phyloP scores from a whole-genome alignment of 2,888 invertebrate species.

The Agrotis ipsilon region DNA sequence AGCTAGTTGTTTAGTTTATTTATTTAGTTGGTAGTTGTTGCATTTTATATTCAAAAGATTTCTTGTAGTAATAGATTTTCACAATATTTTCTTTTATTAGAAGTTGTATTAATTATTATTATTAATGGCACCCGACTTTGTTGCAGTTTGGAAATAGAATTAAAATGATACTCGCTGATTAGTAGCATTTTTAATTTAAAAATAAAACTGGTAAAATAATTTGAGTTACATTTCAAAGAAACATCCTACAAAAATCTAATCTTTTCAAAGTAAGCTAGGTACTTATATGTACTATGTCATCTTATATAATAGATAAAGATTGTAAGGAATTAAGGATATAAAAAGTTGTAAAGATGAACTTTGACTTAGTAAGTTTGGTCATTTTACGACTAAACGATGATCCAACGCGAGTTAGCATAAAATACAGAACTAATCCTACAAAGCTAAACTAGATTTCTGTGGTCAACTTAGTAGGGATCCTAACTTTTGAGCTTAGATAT shows the following conservation, averaged over 20 bases:
- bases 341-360: no score
- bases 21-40: constrained; percentile 15
- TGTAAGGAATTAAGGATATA: no score
- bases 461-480: background rate
- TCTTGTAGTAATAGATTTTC: background rate
- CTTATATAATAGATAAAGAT: no score
- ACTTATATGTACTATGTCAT: no score
- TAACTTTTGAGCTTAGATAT: background rate
- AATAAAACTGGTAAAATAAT: no score
- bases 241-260: no score
- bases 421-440: constrained; percentile 4
- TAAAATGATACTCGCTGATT: no score
- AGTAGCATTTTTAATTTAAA: no score
- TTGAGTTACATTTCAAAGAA: no score
- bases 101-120: background rate
- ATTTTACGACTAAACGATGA: background rate
- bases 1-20: constrained; percentile 33
- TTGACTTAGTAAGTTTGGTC: background rate
- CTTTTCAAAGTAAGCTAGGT: no score
- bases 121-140: no score
- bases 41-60: constrained; percentile 21
- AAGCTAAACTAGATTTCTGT: background rate
- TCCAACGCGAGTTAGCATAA: background rate
- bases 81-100: background rate
- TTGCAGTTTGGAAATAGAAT: no score